Base-by-base conservation (phyloP, 2,888 invertebrate species). In the Chymomyza caudatula region DNA sequence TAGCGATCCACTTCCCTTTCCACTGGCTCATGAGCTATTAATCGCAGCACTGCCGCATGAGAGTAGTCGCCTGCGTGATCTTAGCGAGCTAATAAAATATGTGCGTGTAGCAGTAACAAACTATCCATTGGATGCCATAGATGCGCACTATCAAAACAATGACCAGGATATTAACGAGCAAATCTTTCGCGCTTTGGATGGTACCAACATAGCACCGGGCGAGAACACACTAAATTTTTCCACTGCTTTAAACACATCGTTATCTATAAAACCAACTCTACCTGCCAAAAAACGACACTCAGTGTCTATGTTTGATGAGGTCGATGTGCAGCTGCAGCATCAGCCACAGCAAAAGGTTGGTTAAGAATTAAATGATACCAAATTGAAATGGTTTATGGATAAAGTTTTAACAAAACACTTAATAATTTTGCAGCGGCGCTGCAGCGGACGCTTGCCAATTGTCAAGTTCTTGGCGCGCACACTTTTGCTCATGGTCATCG, bases 301-400 rank as follows among this genome's bases (percentile, higher is more conserved):
- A 0, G 87, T 91, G 0, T 90, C 90, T 6, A 76, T 90, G 58
- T 90, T 90, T 59, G 90, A 90, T 59, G 83, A 89, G 17, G 76
- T 89, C 1, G 78, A 85, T 23, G 77, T 88, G 42, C 68, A 74
- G 47, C 73, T 74, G 0, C 76, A 81, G 42, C 80, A 85, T 43
- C 72, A 73, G 13, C 65, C 67, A n/a, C 66, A 71, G 29, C 69
- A 66, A 25, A 86, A 78, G 74, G 88, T 88, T 64, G 51, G 15
- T n/a, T 58, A n/a, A n/a, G n/a, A n/a, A n/a, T n/a, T n/a, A n/a
- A n/a, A n/a, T n/a, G n/a, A n/a, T n/a, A 6, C 49, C 20, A 59
- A 15, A 8, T 60, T 25, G 8, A 13, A 22, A 58, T 6, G 19
- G 52, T 23, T 2, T 3, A 43, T 20, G 20, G 62, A 17, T 55